Conservation (phyloP, 2,888 invertebrate genomes). For the Drosophila fungiperda region DNA sequence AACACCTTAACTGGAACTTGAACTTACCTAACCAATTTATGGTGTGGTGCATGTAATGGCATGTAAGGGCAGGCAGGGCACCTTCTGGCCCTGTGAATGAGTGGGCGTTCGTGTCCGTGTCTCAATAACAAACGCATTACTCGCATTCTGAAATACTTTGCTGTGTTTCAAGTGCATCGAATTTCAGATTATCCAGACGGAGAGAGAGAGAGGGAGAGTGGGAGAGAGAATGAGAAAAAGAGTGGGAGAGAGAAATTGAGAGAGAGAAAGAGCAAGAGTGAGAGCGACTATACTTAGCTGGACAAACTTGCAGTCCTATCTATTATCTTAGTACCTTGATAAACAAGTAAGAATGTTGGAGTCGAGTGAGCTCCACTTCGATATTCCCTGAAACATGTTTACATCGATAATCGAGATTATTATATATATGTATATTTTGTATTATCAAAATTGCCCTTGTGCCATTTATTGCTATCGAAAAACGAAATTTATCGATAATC, state of each 20-base stretch:
- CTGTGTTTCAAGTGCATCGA: conserved; percentile 1
- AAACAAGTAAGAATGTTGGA: too few species aligned
- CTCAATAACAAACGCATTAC: conserved; percentile 48
- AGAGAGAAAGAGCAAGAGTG: neutral
- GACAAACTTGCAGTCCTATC: neutral
- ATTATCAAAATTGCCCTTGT: too few species aligned
- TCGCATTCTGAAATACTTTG: conserved; percentile 26
- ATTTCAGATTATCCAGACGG: neutral
- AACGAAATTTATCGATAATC: too few species aligned
- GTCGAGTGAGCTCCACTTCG: too few species aligned
- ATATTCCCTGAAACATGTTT: too few species aligned
- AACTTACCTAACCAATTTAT: conserved; percentile 30
- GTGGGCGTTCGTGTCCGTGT: conserved; percentile 6
- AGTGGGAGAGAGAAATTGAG: fast-evolving
- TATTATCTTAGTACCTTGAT: neutral
- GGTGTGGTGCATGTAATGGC: conserved; percentile 1
- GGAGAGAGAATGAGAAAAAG: neutral
- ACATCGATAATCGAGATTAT: too few species aligned
- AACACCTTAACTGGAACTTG: conserved; percentile 47
- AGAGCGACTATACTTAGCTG: neutral
- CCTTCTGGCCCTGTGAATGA: neutral
- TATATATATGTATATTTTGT: too few species aligned
- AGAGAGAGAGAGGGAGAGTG: neutral
- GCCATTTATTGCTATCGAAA: too few species aligned
- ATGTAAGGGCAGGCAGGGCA: conserved; percentile 1